Base-by-base conservation (phyloP, 2,113 vertebrate genomes). In the Colius striatus region DNA sequence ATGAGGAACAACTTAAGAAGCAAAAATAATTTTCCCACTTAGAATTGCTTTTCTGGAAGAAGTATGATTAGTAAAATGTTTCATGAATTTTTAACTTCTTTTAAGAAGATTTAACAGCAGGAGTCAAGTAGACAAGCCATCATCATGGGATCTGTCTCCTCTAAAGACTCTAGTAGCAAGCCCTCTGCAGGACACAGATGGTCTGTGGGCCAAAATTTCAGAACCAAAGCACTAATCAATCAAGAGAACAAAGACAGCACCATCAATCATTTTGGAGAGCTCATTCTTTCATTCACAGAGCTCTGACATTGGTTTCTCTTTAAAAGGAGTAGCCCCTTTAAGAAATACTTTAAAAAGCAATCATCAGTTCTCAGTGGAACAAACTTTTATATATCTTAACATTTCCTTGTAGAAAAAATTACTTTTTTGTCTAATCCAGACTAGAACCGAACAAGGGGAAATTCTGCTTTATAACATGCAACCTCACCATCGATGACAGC, bases 1-100 rank as follows among this genome's bases (percentile, higher is more conserved):
- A 92, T 91, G 53, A 19, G 41, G 38, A 88, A 87, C 16, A 71
- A 67, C 84, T 93, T 91, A 78, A 94, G 84, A 92, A 89, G 53
- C 55, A 92, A 90, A 95, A 96, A 90, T 30, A 84, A 74, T 94
- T 80, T 91, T 93, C 75, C 60, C 38, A 48, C 48, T 89, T 90
- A 90, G 68, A 96, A 88, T 68, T 92, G 25, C 47, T 87, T 93
- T 95, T 70, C 66, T 86, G 79, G 85, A 89, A 95, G 61, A 91
- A 91, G 57, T 88, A 83, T 3, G 34, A 91, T 94, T 91, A 93
- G 62, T 73, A 82, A 87, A 94, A 89, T 20, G 36, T 90, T 92
- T 93, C 93, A 93, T 97, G 55, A 95, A 96, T 95, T 94, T 97
- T 95, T 95, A 95, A 78, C 81, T 78, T 43, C 65, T 93, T 93